Base-by-base conservation (phyloP, 2,888 invertebrate genomes). In the Melinopterus prodromus region DNA sequence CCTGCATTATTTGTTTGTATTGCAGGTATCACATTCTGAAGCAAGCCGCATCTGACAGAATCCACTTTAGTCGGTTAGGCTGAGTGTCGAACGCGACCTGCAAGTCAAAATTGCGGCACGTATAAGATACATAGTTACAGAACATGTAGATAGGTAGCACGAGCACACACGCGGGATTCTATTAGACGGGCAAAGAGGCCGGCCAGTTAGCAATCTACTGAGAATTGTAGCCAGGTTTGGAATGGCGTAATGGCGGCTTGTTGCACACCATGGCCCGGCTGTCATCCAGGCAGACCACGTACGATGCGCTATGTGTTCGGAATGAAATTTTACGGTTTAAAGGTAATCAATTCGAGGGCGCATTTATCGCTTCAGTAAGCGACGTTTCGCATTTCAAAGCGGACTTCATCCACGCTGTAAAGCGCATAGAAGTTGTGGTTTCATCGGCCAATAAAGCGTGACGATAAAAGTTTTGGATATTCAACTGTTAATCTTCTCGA, bases 281-380 rank as follows among this genome's bases (percentile, higher is more conserved):
- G 9, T 53, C 53, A 12, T 53, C 53, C 53, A 53, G 53, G 7
- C 53, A 53, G 53, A 53, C 7, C 53, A 53, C 53, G 53, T 53
- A 53, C 53, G 53, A 12, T 12, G 12, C 53, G 12, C 53, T 53
- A 53, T 53, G 53, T 53, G 53, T 12, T 53, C 9, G 53, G 53
- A 53, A 53, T 53, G 53, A 53, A 53, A 53, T 53, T 53, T 53
- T 53, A 53, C 53, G 53, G 53, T 3, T 53, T 53, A 53, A 53
- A 53, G 53, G 53, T 53, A 53, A 53, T 53, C 53, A 53, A 53
- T 53, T 53, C 53, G 53, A 53, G 53, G 53, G 53, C 53, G 53
- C 12, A 53, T 53, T 53, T 53, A 53, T 53, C 53, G 53, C 53
- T 53, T 53, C 53, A 53, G 53, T 53, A 53, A 53, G 53, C 53